Base-by-base conservation (phyloP, 2,797 vertebrate species). In the Chromis chromis region DNA sequence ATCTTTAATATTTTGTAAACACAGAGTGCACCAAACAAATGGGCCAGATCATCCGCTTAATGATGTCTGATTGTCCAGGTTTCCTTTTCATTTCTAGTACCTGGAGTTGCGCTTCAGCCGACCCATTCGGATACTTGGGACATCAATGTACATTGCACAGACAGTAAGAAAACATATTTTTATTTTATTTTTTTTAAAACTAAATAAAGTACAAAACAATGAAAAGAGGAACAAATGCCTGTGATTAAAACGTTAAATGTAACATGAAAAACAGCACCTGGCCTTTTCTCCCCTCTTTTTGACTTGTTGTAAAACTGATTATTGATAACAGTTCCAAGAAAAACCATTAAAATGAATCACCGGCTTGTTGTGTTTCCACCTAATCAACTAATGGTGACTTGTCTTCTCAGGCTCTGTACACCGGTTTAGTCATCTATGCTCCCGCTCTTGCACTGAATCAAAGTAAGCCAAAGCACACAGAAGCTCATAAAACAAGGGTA, bases 381-480 rank as follows among this genome's bases (percentile, higher is more conserved):
- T 79, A 91, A 93, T 95, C 71, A 87, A 65, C 84, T 95, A 93
- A 95, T 94, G 86, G 87, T 21, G 24, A 16, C 19, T 31, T 91
- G 57, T 84, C 17, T 69, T 62, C 65, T 68, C 80, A 96, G 95
- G 84, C 52, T 49, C 85, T 96, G 66, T 96, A 96, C 90, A 96
- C 95, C 0, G 95, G 95, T 17, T 84, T 96, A 90, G 95, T 95
- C 59, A 95, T 96, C 74, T 96, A 95, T 24, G 95, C 95, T 31
- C 95, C 95, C 46, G 95, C 95, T 64, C 92, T 96, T 10, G 95
- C 95, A 44, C 79, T 96, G 21, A 96, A 95, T 85, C 95, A 96
- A 87, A 95, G 95, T 96, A 91, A 93, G 95, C 89, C 21, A 13
- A 17, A 72, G n/a, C 28, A 27, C 13, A 54, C 14, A 55, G 33